Conservation (phyloP, 2,888 invertebrate genomes). For the Bellardia bayeri region DNA sequence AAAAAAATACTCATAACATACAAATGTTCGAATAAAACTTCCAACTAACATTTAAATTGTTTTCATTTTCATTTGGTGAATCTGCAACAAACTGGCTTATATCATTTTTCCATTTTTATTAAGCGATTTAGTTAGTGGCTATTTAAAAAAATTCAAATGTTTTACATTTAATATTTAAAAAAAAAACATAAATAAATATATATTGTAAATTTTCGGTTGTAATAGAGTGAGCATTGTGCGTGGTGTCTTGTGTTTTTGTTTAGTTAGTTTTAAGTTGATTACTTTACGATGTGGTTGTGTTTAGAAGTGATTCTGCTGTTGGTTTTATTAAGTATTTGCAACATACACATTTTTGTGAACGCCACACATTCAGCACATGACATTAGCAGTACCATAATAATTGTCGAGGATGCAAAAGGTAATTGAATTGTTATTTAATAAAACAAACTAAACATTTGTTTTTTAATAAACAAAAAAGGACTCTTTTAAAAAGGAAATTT, state of each 20-base stretch:
- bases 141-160: not conserved
- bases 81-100: conserved; percentile 25
- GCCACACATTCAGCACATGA: conserved; percentile 72
- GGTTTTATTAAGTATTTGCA: conserved; percentile 40
- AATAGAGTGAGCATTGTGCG: conserved; percentile 3
- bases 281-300: conserved; percentile 56
- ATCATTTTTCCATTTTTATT: conserved; percentile 9
- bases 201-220: conserved; percentile 12
- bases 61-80: conserved; percentile 47
- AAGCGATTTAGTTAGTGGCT: conserved; percentile 23
- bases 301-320: conserved; percentile 57
- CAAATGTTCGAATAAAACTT: not conserved
- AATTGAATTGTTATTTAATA: conserved; percentile 49
- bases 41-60: conserved; percentile 21
- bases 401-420: conserved; percentile 85
- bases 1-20: not conserved
- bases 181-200: not conserved
- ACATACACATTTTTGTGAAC: conserved; percentile 29
- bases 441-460: no score
- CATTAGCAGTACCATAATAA: conserved; percentile 83
- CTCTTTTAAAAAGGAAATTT: not conserved
- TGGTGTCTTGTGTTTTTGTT: conserved; percentile 6
- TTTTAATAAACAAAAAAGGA: not conserved
- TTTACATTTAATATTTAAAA: not conserved
- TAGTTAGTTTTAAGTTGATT: conserved; percentile 53